Evolutionary conservation across 2,113 vertebrate species (phyloP).

Genomic region (Nibea coibor): DNA sequence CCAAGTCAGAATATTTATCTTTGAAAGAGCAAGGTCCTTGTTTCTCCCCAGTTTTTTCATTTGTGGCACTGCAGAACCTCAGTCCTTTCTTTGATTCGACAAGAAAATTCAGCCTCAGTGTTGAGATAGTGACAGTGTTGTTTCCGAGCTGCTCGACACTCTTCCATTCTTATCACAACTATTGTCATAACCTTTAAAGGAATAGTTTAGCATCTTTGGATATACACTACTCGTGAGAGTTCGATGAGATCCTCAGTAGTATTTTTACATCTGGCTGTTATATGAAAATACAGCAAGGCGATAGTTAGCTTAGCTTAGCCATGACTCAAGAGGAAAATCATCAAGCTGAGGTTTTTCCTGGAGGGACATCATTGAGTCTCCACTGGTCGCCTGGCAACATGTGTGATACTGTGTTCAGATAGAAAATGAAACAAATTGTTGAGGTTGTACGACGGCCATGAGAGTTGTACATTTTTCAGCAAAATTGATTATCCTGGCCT

Average conservation of each 20-base stretch:
- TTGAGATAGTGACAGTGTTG: conserved; percentile 9
- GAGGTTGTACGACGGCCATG: neutral
- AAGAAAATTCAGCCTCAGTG: conserved; percentile 39
- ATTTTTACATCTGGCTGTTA: neutral
- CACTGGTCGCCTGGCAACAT: neutral
- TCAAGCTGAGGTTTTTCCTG: neutral
- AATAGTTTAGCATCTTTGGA: neutral
- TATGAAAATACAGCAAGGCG: neutral
- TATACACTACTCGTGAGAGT: neutral
- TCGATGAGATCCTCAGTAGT: neutral
- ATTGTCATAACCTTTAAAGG: neutral
- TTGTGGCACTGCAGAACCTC: neutral
- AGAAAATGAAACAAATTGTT: neutral
- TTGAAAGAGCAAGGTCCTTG: conserved; percentile 10
- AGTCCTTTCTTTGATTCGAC: conserved; percentile 1
- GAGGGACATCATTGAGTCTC: neutral
- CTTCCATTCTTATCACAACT: neutral
- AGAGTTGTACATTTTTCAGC: neutral
- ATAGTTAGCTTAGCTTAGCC: neutral
- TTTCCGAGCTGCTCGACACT: neutral
- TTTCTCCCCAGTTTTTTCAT: conserved; percentile 9
- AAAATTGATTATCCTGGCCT: neutral
- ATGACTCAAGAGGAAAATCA: neutral
- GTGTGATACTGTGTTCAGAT: neutral
- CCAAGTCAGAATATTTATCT: conserved; percentile 30